Base-by-base conservation (phyloP, 2,113 vertebrate genomes). In the Podilymbus podiceps region DNA sequence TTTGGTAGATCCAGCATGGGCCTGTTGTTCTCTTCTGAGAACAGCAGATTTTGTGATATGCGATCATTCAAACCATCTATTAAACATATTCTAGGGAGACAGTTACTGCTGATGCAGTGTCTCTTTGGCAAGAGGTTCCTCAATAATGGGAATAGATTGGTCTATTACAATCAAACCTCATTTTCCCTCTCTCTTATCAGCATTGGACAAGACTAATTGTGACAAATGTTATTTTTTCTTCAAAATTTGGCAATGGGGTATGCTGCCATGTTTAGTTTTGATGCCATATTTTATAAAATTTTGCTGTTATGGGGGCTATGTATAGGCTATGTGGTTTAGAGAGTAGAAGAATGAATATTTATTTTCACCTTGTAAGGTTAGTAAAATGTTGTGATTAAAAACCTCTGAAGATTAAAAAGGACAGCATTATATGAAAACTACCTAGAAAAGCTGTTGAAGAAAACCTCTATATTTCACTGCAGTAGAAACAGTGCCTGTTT, bases 291-390 rank as follows among this genome's bases (percentile, higher is more conserved):
- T 60, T 40, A 74, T 19, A 55, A 74, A 84, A 38, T 77, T 30
- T 63, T 87, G 7, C 21, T 44, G 1, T 30, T 46, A 8, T 15
- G 8, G 4, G 7, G 4, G 0, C 19, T 68, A 15, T 40, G 2
- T 30, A 60, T 27, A 42, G 17, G 14, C 15, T 25, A 38, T 20
- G 14, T 69, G 18, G 12, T 76, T 90, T 56, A 23, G 14, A 33
- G 21, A 53, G 14, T 4, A 69, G 20, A 76, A 60, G 11, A 63
- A 1, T 55, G 20, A 55, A n/a, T 62, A 87, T 80, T 60, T 30
- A 66, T 74, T 95, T 75, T 85, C 28, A 63, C 6, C 11, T 50
- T 47, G 4, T 62, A 58, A 84, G 3, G 3, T 66, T n/a, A 76
- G 22, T 38, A 64, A 49, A 85, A 56, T 47, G 42, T 11, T 35